Conservation (phyloP, 2,113 vertebrate genomes). For the Rhinoptilus africanus region DNA sequence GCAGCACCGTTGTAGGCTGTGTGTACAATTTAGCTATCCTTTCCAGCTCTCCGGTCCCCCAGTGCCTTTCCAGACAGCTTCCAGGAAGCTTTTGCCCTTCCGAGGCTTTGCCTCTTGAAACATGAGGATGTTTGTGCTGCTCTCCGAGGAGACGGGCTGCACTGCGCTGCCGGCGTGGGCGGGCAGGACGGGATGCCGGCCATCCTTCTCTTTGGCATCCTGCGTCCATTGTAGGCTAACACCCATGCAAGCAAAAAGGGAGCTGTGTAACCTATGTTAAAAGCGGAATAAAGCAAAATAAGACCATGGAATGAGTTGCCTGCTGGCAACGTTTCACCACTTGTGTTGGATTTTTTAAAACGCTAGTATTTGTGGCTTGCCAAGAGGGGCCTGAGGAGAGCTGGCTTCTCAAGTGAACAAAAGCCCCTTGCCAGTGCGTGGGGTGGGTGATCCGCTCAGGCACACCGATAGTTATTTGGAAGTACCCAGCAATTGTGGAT, state of each 20-base stretch:
- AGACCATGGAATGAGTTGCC: not conserved
- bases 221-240: not conserved
- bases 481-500: not conserved
- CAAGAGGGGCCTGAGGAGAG: not conserved
- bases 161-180: not conserved
- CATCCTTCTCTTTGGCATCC: not conserved
- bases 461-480: not conserved
- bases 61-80: not conserved
- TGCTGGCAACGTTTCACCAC: not conserved
- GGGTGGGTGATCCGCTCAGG: not conserved
- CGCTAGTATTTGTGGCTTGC: not conserved
- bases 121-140: not conserved
- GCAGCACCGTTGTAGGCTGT: not conserved
- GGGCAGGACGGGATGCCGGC: not conserved
- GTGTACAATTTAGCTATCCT: not conserved
- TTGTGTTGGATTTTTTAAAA: not conserved
- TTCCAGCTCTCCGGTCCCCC: not conserved
- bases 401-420: not conserved
- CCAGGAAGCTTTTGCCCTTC: not conserved
- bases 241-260: not conserved
- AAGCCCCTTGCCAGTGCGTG: not conserved
- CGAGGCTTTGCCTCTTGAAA: not conserved
- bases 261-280: not conserved
- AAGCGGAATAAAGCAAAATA: not conserved
- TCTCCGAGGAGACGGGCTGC: not conserved